These are phyloP conservation scores for Motacilla alba DNA, from an alignment of 2,113 vertebrate genomes.

Conservation along the genomic window DNA sequence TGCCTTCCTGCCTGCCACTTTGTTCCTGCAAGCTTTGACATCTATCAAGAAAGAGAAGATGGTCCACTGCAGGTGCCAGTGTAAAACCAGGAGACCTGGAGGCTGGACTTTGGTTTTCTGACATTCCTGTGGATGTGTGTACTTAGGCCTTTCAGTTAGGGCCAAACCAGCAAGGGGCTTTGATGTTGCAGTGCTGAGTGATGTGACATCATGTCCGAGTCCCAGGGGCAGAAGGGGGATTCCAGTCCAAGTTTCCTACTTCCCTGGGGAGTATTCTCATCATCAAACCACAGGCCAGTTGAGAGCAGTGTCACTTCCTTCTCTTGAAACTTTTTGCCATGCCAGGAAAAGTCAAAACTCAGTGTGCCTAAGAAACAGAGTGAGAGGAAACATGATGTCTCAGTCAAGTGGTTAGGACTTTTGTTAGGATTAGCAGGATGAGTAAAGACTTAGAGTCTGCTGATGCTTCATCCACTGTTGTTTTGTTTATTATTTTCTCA, in stretches of 20 bases:
- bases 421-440: not conserved
- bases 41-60: not conserved
- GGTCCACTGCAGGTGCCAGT: not conserved
- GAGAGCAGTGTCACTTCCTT: constrained; percentile 46
- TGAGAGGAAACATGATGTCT: constrained; percentile 9
- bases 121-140: not conserved
- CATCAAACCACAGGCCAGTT: constrained; percentile 3
- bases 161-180: not conserved
- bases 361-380: not conserved
- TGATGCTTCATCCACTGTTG: not conserved
- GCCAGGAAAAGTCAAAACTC: constrained; percentile 28
- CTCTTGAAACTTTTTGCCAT: constrained; percentile 18
- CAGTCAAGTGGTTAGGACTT: not conserved
- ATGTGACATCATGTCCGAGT: not conserved
- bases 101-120: not conserved
- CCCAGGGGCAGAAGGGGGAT: constrained; percentile 41
- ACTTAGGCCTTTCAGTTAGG: not conserved
- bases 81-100: not conserved
- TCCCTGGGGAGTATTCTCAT: constrained; percentile 37
- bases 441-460: not conserved
- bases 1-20: not conserved
- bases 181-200: not conserved
- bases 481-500: not conserved
- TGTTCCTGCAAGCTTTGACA: not conserved
- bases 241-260: constrained; percentile 5